Base-by-base conservation (phyloP, 1,140 invertebrate genomes). In the Hylaeus anthracinus region DNA sequence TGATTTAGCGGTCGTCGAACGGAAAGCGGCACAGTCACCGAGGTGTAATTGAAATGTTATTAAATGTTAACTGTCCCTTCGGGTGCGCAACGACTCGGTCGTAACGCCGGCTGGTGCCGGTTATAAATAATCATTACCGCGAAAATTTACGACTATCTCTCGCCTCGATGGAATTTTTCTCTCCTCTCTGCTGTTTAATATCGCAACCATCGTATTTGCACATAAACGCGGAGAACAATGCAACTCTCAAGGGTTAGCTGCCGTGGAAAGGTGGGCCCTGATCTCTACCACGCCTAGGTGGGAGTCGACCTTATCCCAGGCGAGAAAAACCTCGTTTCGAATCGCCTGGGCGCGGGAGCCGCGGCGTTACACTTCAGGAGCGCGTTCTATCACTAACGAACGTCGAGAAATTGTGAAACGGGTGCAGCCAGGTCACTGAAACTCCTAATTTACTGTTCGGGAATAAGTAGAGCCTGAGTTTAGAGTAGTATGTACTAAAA, bases 221-320 rank as follows among this genome's bases (percentile, higher is more conserved):
- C 67, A 77, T 78, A 82, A 77, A 82, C 82, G 56, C 73, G 63
- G 81, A 84, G 82, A 83, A 84, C 81, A 84, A 84, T 84, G 73
- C 56, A 51, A 77, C n/a, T 61, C 5, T n/a, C 51, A 14, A 56
- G 69, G 69, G 55, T 15, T 71, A 56, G 69, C 69, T 73, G 79
- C 79, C 76, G 45, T 70, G 71, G 73, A 61, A 82, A 82, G 77
- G 73, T 77, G 67, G 80, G 80, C n/a, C 45, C 65, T 51, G 81
- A 70, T 72, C 45, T 51, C 77, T 51, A 65, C 76, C 86, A 83
- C 80, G 79, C 83, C 79, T 71, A 82, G 79, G 39, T 37, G 61
- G 69, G 71, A 78, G 56, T 48, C 67, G 51, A 70, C 56, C 48
- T 71, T 58, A 66, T 75, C 64, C 60, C 60, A 71, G 72, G 78